Evolutionary conservation across 2,113 vertebrate species (phyloP).

Genomic region (Pterocles gutturalis): DNA sequence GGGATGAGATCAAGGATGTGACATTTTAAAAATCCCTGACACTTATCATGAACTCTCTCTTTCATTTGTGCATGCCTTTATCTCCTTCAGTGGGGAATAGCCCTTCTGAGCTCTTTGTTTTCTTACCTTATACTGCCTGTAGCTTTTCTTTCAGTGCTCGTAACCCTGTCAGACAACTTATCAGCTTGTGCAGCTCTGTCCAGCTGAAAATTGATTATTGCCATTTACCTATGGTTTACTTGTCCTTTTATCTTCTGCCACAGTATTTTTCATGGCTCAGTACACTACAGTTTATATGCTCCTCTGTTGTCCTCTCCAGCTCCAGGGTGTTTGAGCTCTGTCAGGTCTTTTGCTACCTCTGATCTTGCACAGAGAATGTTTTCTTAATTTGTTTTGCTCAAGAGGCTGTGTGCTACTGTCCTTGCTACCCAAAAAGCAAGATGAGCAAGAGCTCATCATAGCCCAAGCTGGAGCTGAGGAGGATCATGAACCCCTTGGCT

Average conservation of each 20-base stretch:
- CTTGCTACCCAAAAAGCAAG: background rate
- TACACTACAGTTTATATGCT: background rate
- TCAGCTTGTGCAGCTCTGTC: slow-evolving; percentile 1
- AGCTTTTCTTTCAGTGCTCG: background rate
- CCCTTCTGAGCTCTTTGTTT: background rate
- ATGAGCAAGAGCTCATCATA: no score
- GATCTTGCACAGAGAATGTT: background rate
- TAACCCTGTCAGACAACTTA: slow-evolving; percentile 33
- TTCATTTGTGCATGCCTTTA: background rate
- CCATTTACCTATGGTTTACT: background rate
- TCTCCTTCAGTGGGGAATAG: background rate
- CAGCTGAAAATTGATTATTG: slow-evolving; percentile 5
- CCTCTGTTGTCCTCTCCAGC: background rate
- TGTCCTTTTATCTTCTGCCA: background rate
- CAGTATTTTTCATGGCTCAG: background rate
- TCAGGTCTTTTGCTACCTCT: background rate
- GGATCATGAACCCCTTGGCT: background rate
- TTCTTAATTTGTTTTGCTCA: background rate
- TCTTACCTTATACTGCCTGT: background rate
- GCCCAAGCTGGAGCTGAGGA: background rate
- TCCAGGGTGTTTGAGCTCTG: background rate
- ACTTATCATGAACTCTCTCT: background rate
- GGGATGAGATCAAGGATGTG: background rate
- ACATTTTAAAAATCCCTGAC: slow-evolving; percentile 20
- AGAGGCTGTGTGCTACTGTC: background rate